These are phyloP conservation scores for Heterodera carotae DNA, from an alignment of 1,140 invertebrate genomes.

Conservation along the genomic window DNA sequence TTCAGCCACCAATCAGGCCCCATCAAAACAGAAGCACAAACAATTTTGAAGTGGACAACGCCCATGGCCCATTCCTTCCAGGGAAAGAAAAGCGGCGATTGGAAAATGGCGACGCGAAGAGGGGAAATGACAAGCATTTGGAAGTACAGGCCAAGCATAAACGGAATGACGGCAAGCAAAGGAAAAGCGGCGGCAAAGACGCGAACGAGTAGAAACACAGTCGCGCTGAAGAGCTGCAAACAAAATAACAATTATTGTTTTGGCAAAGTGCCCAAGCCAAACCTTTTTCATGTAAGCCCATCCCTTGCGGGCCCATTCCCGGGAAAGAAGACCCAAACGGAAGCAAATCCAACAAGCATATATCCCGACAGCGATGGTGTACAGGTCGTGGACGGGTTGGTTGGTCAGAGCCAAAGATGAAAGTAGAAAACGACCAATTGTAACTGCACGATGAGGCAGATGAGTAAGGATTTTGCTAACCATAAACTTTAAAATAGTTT, in stretches of 20 bases:
- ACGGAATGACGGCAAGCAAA: constrained; percentile 84
- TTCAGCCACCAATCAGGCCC: constrained; percentile 92
- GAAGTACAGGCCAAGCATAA: constrained; percentile 77
- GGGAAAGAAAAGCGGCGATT: constrained; percentile 89
- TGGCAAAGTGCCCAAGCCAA: constrained; percentile 63
- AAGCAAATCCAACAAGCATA: constrained; percentile 88
- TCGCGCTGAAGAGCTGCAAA: constrained; percentile 37
- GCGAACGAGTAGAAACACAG: constrained; percentile 67
- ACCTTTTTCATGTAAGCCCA: constrained; percentile 77
- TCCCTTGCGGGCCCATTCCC: constrained; percentile 84
- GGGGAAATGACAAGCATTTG: constrained; percentile 86
- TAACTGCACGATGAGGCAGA: constrained; percentile 47
- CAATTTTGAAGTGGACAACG: constrained; percentile 93
- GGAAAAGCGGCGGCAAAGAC: constrained; percentile 75
- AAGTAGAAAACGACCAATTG: constrained; percentile 54
- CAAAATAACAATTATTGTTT: constrained; percentile 31
- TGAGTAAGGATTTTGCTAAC: constrained; percentile 37
- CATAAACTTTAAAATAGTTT: constrained; percentile 41
- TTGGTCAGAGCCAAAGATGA: constrained; percentile 36
- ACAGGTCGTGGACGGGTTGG: constrained; percentile 82
- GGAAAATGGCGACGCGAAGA: constrained; percentile 84
- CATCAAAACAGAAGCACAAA: constrained; percentile 94
- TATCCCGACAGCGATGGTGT: constrained; percentile 88
- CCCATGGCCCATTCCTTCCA: constrained; percentile 70
- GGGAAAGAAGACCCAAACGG: constrained; percentile 77